phyloP scores from a whole-genome alignment of 2,888 invertebrate species.

The Orthosia cruda region DNA sequence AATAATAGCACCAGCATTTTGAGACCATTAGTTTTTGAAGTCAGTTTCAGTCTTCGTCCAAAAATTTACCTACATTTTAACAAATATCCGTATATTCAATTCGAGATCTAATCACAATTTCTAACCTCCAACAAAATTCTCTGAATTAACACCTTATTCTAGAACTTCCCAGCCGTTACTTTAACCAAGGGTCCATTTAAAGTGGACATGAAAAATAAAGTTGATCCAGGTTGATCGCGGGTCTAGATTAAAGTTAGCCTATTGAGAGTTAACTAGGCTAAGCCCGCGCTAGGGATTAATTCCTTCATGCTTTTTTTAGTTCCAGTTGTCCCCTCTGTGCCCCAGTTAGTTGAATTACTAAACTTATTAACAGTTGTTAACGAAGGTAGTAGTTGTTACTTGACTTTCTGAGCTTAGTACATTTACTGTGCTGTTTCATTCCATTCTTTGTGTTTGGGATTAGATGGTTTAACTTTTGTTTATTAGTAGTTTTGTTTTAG shows the following conservation, averaged over 20 bases:
- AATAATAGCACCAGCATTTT: too few relatives aligned
- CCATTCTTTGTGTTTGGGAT: slow-evolving; percentile 25
- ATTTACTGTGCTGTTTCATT: slow-evolving; percentile 37
- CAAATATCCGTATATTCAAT: background rate
- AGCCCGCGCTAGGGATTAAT: slow-evolving; percentile 70
- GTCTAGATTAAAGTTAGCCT: slow-evolving; percentile 81
- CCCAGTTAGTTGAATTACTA: slow-evolving; percentile 74
- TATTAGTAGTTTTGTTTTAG: slow-evolving; percentile 8
- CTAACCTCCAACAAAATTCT: background rate
- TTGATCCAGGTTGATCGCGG: slow-evolving; percentile 79
- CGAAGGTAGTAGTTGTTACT: slow-evolving; percentile 60
- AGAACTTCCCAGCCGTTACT: slow-evolving; percentile 55
- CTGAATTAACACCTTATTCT: slow-evolving; percentile 7
- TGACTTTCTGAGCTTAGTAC: slow-evolving; percentile 46
- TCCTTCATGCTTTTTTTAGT: slow-evolving; percentile 66
- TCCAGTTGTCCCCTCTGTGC: slow-evolving; percentile 61
- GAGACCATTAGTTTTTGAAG: too few relatives aligned
- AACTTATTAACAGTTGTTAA: slow-evolving; percentile 80
- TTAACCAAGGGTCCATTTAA: slow-evolving; percentile 63
- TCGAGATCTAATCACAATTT: background rate
- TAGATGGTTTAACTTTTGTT: slow-evolving; percentile 29
- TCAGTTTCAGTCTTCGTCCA: too few relatives aligned
- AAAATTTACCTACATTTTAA: too few relatives aligned
- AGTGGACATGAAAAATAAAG: slow-evolving; percentile 79
- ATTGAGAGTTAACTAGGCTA: slow-evolving; percentile 80